Base-by-base conservation (phyloP, 2,113 vertebrate species). In the Peucedramus taeniatus region DNA sequence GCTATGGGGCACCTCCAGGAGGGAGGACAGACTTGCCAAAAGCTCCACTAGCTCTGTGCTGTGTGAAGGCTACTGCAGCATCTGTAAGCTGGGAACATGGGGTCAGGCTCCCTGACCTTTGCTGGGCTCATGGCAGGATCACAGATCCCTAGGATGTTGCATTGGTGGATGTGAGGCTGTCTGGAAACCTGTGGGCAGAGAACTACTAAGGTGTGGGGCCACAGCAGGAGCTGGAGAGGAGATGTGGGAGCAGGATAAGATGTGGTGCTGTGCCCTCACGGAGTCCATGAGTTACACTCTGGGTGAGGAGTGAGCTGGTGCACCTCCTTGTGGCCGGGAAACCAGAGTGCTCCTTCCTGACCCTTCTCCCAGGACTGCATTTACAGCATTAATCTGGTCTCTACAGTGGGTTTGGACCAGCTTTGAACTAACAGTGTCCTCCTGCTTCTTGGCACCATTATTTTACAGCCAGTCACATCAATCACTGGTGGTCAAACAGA, bases 41-140 rank as follows among this genome's bases (percentile, higher is more conserved):
- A n/a, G n/a, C n/a, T 65, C 63, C n/a, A 3, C 89, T 83, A 69
- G 79, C 50, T 94, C 79, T 84, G 93, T 86, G 71, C 80, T 68
- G 49, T 92, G 80, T 87, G 83, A 90, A 90, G 83, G 28, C 27
- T 86, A 63, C 42, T 18, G 5, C 4, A 45, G n/a, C 23, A 5
- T 56, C 44, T 6, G 1, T 22, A 66, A 88, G 22, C 53, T 24
- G 59, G 71, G 49, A 40, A 51, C 5, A 1, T 35, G 56, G 50
- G 47, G 28, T 14, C 39, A 50, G 44, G 28, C 11, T 50, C 45
- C 51, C 40, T 49, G 66, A 27, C 30, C 35, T 53, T 42, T 5
- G 3, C 1, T 1, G n/a, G 31, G 6, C 2, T 49, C 30, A 39
- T 54, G 57, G 22, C 9, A 71, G 47, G 40, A 60, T 42, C 53